Evolutionary conservation across 2,113 vertebrate species (phyloP), one percentile per base, ranked within the genome.

Genomic region (Ctenomys sociabilis): DNA sequence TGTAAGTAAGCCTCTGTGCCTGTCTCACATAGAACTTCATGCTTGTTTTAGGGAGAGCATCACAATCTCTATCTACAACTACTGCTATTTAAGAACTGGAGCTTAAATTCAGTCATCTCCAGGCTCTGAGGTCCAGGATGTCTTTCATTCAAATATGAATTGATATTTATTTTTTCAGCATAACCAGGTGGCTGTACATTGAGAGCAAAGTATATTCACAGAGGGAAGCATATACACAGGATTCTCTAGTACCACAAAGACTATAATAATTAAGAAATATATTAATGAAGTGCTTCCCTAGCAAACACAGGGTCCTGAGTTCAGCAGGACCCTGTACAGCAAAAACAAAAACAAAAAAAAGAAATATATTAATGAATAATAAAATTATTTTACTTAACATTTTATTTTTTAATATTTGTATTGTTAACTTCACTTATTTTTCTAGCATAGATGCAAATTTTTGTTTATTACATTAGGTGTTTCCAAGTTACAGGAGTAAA

Each of bases 1-100:
- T 37, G 45, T 49, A 73, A 32, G 19, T 43, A 3, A 77, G 2
- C 13, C 78, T n/a, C 7, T 30, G 3, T 49, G 12, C 12, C 5
- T 19, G 16, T 80, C 12, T 61, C 16, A 26, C 1, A 37, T 49
- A 59, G 0, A 16, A 32, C 1, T 22, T 0, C 1, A 0, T 22
- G 28, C 43, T 37, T 57, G 12, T 95, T 68, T 70, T 52, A 40
- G 40, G 9, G 37, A 86, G 8, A 80, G 3, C 10, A 45, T 0
- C 10, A 75, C 24, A 40, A 61, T 70, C 5, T 32, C 21, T 40
- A 1, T 8, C 21, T 86, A 26, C 17, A 32, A 28, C 22, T 91
- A 26, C 17, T 70, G 13, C 19, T 37, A 11, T 37, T 16, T 61
- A 3, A 68, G 19, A 21, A 45, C 28, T 21, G 37, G 40, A 85